phyloP scores from a whole-genome alignment of 1,140 invertebrate genomes.

The Reticulitermes speratus region DNA sequence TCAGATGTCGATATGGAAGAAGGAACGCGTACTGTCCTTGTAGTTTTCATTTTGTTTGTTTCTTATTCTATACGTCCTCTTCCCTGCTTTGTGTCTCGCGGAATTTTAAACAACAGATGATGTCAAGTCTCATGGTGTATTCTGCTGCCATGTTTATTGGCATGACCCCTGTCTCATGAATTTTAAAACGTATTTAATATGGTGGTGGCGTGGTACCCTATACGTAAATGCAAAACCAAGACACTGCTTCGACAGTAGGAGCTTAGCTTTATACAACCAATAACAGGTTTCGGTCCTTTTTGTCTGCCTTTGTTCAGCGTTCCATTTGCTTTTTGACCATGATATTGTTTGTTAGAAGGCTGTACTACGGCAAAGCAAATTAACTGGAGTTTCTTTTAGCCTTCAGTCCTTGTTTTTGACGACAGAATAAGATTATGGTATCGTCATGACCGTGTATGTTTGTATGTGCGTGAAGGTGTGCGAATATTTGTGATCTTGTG shows the following conservation, averaged over 20 bases:
- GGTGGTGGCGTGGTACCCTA: too few relatives aligned
- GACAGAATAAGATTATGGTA: too few relatives aligned
- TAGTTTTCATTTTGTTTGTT: slow-evolving; percentile 25
- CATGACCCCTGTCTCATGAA: slow-evolving; percentile 21
- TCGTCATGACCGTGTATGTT: too few relatives aligned
- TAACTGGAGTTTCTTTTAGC: too few relatives aligned
- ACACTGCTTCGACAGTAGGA: not conserved
- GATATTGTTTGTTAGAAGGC: too few relatives aligned
- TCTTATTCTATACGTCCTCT: slow-evolving; percentile 2
- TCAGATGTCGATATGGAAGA: not conserved
- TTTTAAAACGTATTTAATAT: slow-evolving; percentile 17
- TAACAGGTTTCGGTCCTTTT: not conserved
- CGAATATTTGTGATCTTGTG: too few relatives aligned
- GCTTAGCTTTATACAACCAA: not conserved
- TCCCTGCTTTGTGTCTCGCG: not conserved
- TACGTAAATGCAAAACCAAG: not conserved
- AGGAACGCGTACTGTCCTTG: not conserved
- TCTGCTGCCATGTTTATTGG: slow-evolving; percentile 21
- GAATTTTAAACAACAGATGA: slow-evolving; percentile 21
- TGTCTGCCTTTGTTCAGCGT: not conserved
- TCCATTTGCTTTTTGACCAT: too few relatives aligned
- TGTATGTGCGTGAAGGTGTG: too few relatives aligned
- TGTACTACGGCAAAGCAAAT: too few relatives aligned
- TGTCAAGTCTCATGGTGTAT: slow-evolving; percentile 15
- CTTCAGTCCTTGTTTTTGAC: too few relatives aligned